Base-by-base conservation (phyloP, 2,888 invertebrate species). In the Pristionchus arcanus region DNA sequence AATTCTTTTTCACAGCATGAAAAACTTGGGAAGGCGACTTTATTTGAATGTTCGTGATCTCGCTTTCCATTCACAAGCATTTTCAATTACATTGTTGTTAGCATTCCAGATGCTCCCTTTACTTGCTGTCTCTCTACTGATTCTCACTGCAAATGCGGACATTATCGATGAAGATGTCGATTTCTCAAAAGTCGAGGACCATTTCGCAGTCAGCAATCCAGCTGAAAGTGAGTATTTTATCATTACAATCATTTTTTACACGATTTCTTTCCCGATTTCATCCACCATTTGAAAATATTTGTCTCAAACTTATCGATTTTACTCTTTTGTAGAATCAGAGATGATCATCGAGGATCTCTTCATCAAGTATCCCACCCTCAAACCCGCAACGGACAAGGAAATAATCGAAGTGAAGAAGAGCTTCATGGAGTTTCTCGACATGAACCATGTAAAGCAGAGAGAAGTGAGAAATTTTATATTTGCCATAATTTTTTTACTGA, bases 361-460 rank as follows among this genome's bases (percentile, higher is more conserved):
- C n/a, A 25, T 25, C 11, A 63, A 63, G 9, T 63, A 63, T 9
- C 63, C 63, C 25, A 5, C 63, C n/a, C 63, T 63, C 63, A 63
- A 63, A 25, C 63, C 63, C 63, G 63, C 21, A 7, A n/a, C 63
- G 5, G 63, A 63, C 5, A 2, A 63, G 9, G 63, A 63, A 63
- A 25, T 63, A n/a, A 63, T 63, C 25, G 63, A n/a, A 63, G 63
- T 63, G 63, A 63, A 63, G 63, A 63, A 63, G 9, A 63, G 63
- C 63, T 63, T 63, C 63, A 63, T 63, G 63, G 63, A 63, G n/a
- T 63, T 63, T 25, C 25, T 63, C n/a, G 63, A 63, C n/a, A 63
- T 63, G 63, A 63, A 63, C 9, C 63, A 63, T n/a, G n/a, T 63
- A 25, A 63, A 63, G 63, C 63, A 63, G n/a, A n/a, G 25, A n/a